Evolutionary conservation across 1,140 invertebrate genomes (phyloP).

Genomic region (Rhynchophorus ferrugineus): DNA sequence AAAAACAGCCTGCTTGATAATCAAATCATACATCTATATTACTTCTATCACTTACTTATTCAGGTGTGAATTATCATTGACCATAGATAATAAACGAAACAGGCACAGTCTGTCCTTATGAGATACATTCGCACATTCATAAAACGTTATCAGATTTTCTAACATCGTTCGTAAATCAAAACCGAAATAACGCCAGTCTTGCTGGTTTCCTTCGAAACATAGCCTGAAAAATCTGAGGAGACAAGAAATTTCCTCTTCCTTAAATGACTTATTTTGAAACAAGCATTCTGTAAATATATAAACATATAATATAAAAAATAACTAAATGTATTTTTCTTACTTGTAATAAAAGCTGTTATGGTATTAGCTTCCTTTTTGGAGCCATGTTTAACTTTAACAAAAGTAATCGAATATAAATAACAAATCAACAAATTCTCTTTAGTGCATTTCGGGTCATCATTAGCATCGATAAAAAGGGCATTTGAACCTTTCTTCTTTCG

Average conservation of each 20-base stretch:
- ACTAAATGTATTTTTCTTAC: conserved; percentile 34
- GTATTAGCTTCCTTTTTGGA: conserved; percentile 36
- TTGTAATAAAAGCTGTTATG: conserved; percentile 44
- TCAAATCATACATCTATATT: too few relatives aligned
- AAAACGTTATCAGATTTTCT: conserved; percentile 41
- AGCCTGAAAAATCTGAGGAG: conserved; percentile 40
- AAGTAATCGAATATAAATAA: conserved; percentile 44
- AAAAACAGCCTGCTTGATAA: too few relatives aligned
- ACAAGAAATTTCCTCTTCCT: conserved; percentile 24
- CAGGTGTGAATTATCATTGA: conserved; percentile 41
- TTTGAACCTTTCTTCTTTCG: conserved; percentile 20
- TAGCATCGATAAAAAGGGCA: too few relatives aligned
- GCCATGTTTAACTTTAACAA: conserved; percentile 40
- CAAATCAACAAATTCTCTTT: conserved; percentile 48
- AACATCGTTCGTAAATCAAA: conserved; percentile 32
- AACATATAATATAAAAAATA: conserved; percentile 1
- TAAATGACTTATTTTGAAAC: conserved; percentile 12
- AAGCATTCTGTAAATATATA: conserved; percentile 13
- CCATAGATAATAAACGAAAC: conserved; percentile 43
- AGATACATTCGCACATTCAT: conserved; percentile 38
- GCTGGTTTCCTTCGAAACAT: conserved; percentile 40
- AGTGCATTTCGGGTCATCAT: conserved; percentile 44
- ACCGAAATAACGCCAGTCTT: conserved; percentile 18
- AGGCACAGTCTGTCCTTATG: conserved; percentile 37
- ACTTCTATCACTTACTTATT: conserved; percentile 37